Evolutionary conservation across 1,140 invertebrate species (phyloP).

Genomic region (Zaprionus ornatus): DNA sequence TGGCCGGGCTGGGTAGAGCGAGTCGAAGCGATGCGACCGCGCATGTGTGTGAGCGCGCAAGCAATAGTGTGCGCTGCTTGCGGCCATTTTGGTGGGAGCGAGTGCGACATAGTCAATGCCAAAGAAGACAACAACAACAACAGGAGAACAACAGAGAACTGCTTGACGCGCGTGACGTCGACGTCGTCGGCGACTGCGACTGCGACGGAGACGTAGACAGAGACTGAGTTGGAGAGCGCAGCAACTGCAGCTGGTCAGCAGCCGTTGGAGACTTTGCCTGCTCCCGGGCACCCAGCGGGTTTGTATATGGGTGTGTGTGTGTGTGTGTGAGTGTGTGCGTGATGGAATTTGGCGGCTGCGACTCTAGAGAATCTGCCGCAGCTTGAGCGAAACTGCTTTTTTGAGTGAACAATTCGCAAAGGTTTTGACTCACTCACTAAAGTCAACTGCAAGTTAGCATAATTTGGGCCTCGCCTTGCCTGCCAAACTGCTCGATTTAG

Average conservation of each 20-base stretch:
- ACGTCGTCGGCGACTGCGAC: constrained; percentile 18
- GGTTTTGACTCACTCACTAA: constrained; percentile 12
- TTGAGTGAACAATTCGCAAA: constrained; percentile 50
- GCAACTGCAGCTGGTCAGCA: constrained; percentile 60
- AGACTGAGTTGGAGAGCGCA: constrained; percentile 13
- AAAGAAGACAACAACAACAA: background rate
- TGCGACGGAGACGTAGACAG: constrained; percentile 1
- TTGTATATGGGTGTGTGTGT: background rate
- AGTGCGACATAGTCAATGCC: constrained; percentile 46
- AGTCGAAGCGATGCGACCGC: constrained; percentile 1
- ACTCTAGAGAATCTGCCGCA: constrained; percentile 53
- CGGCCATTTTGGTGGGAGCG: constrained; percentile 78
- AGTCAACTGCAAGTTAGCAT: background rate
- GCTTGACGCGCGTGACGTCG: constrained; percentile 1
- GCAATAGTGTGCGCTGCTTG: constrained; percentile 19
- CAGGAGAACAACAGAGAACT: background rate
- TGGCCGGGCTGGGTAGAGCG: constrained; percentile 10
- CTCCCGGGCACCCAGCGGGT: constrained; percentile 16
- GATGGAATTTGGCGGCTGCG: constrained; percentile 55
- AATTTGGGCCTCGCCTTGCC: constrained; percentile 3
- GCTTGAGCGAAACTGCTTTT: constrained; percentile 31
- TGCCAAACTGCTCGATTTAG: constrained; percentile 48
- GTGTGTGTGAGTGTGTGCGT: constrained; percentile 41
- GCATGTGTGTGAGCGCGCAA: constrained; percentile 36
- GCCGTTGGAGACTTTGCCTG: constrained; percentile 71